Base-by-base conservation (phyloP, 1,140 invertebrate genomes). In the Ephestia elutella region DNA sequence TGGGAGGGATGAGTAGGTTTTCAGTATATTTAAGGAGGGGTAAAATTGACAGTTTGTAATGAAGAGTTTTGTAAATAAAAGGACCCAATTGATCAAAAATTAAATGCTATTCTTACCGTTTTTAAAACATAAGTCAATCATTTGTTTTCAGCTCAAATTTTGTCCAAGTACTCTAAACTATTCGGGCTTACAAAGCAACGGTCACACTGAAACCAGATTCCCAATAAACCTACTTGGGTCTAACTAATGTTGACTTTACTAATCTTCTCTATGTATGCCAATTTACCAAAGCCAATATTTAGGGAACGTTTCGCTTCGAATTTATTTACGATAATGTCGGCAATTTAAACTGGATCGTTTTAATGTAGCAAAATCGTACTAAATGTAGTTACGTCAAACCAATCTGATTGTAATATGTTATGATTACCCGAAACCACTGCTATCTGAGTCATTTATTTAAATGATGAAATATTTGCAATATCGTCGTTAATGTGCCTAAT, bases 271-370 rank as follows among this genome's bases (percentile, higher is more conserved):
- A 10, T 44, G 38, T 44, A 44, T 44, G 38, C 38, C n/a, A 15
- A 44, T 44, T 32, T 13, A 3, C 38, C 38, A 17, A 17, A 44
- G 0, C 38, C 13, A 44, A 44, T 44, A 44, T 44, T 44, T 44
- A 44, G 38, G 1, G 38, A 44, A 44, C 38, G n/a, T 17, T 32
- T 15, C 38, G 15, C 13, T 15, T 15, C 38, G 2, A 44, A 44
- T 17, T 44, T 44, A 44, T 44, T 44, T 44, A 53, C 50, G n/a
- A 25, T 25, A 53, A 21, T 53, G 50, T 17, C 28, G 20, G 20
- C 21, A 53, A 53, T 53, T 53, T 20, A 50, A 50, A 25, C 19
- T 53, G n/a, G 38, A 17, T 44, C 15, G 38, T n/a, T 44, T n/a
- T 3, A 44, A 38, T 10, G 32, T 44, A 44, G 15, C 38, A 44